These are phyloP conservation scores for Macrotus californicus DNA, from an alignment of 2,113 vertebrate species.

Conservation along the genomic window DNA sequence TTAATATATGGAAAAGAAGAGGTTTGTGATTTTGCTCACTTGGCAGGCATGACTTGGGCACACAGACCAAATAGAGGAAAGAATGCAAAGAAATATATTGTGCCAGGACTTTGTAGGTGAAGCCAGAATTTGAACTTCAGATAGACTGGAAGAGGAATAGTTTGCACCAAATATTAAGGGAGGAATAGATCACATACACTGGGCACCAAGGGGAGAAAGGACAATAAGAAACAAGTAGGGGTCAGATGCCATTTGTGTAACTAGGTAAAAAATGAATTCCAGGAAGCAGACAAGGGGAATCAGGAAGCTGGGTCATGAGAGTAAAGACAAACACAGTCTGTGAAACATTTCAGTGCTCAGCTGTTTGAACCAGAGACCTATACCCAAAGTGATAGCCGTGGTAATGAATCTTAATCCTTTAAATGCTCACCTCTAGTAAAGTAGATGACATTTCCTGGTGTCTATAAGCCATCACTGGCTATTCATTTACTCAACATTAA, in stretches of 20 bases:
- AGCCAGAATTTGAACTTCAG: neutral
- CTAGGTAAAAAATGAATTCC: neutral
- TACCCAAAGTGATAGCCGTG: neutral
- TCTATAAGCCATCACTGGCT: neutral
- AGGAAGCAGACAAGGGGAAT: neutral
- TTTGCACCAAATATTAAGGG: neutral
- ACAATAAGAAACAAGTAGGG: neutral
- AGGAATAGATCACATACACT: neutral
- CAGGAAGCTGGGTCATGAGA: neutral
- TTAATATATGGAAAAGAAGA: neutral
- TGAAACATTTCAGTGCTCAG: neutral
- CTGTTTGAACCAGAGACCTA: neutral
- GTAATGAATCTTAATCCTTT: neutral
- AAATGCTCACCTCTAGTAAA: neutral
- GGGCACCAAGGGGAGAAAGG: neutral
- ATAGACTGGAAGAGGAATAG: neutral
- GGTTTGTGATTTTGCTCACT: neutral
- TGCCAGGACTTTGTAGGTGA: neutral
- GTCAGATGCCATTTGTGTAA: neutral
- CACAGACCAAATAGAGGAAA: neutral
- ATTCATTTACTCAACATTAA: conserved; percentile 29
- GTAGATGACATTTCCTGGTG: neutral
- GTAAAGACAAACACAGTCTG: neutral
- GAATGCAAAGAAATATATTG: neutral
- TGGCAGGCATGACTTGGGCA: neutral